Base-by-base conservation (phyloP, 2,888 invertebrate species). In the Sphaeridia pumilis region DNA sequence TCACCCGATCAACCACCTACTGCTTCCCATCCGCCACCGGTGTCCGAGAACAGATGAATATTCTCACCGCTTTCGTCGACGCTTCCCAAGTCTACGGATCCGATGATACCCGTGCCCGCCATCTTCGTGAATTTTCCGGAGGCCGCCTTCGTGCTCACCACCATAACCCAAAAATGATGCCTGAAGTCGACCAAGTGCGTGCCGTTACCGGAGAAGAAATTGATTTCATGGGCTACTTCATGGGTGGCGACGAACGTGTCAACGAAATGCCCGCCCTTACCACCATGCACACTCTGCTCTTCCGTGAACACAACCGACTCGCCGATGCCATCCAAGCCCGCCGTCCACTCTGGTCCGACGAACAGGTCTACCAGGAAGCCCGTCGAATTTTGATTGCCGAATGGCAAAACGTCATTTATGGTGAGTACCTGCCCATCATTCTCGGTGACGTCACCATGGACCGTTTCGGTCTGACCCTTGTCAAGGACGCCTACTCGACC, bases 231-330 rank as follows among this genome's bases (percentile, higher is more conserved):
- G 65, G 65, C 12, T 59, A 58, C 46, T 65, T 62, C 49, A 41
- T 65, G 25, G 61, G 60, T 21, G 64, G 64, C 10, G 64, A 64
- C 50, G 61, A 61, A 17, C 28, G 63, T 21, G 65, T 65, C 0
- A 65, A 65, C 54, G 65, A 65, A 54, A 65, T 65, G 65, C 65
- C 65, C 0, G 65, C 61, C 2, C 45, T 65, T 20, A 61, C 65
- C 17, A 54, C 52, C 2, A 50, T 65, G 53, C 65, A 65, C 47
- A 63, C 57, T 22, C 50, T 61, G 20, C 44, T 59, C 4, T 57
- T 63, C 22, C 51, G 61, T 20, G 63, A 64, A 42, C 63, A 64
- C 42, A 64, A 64, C 38, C 56, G 63, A 17, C 46, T 64, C 17
- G 63, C 63, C 0, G 48, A 31, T 10, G 49, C 48, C 50, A 58